A percentile compares a stretch with the other conserved stretches of the same genome.
phyloP scores from a whole-genome alignment of 92 coral and sea anemone genomes.

The Micromussa lordhowensis region DNA sequence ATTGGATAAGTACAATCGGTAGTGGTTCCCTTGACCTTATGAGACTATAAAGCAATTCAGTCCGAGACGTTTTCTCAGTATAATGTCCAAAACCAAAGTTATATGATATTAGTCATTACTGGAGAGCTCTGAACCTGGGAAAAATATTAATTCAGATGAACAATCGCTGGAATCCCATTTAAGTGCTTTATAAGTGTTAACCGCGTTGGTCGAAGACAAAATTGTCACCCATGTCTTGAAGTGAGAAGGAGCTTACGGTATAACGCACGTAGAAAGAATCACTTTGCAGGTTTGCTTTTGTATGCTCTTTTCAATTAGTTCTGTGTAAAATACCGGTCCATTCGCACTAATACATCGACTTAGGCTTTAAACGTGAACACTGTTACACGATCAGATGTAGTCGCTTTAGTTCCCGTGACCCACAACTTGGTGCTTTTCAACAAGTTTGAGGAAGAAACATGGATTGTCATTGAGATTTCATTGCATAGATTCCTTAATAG shows the following conservation, averaged over 20 bases:
- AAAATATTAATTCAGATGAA: not conserved
- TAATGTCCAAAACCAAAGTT: not conserved
- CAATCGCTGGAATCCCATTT: not conserved
- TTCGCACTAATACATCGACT: not conserved
- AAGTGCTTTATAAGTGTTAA: not conserved
- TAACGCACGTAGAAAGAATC: not conserved
- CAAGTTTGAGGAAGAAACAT: not conserved
- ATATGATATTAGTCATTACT: not conserved
- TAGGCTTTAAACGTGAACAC: not conserved
- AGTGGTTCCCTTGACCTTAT: not conserved
- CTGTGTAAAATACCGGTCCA: not conserved
- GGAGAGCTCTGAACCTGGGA: not conserved
- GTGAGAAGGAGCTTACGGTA: not conserved
- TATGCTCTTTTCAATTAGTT: not conserved
- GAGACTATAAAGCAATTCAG: not conserved
- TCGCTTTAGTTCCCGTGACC: conserved; percentile 1
- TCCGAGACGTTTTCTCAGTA: not conserved
- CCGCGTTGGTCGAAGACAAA: not conserved
- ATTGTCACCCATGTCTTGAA: not conserved
- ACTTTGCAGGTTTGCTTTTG: not conserved
- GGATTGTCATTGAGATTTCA: not conserved
- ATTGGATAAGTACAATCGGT: not conserved
- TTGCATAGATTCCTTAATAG: not conserved
- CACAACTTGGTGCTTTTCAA: not conserved
- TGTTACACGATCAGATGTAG: not conserved